Base-by-base conservation (phyloP, 2,888 invertebrate genomes). In the Cecidostiba fungosa region DNA sequence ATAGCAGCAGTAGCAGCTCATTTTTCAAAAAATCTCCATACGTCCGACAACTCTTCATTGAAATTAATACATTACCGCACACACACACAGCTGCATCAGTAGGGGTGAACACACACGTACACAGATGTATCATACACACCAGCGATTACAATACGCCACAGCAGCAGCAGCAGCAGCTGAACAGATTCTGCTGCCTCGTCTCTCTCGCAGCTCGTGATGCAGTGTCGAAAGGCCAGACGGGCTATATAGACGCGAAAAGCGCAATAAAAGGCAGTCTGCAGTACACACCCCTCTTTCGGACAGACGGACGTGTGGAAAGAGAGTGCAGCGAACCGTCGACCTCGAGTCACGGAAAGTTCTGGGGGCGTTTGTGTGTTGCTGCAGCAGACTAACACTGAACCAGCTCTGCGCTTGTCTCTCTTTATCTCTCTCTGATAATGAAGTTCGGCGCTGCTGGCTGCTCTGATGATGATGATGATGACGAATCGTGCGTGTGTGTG, bases 181-280 rank as follows among this genome's bases (percentile, higher is more conserved):
- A 23, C 43, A 29, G 26, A 32, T 39, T 72, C 72, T 19, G 23
- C 72, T 14, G 8, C 26, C 66, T 66, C 66, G 23, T 62, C 62
- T 62, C 23, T 59, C 62, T 23, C 62, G 23, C 12, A 23, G 26
- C 62, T 62, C 62, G n/a, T 23, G 23, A 12, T 62, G 66, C 66
- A n/a, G 66, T n/a, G 66, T 66, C 29, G 59, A 62, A 29, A 66
- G 66, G n/a, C 72, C 47, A 70, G 69, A 32, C 79, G 69, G 47
- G 5, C 47, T 36, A 54, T 39, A 14, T 29, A 36, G 4, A 36
- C 70, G 70, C 54, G 70, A 80, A 80, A 80, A 80, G 72, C 72
- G 79, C 72, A 80, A 80, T 80, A 80, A 80, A 80, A 80, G 79
- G 36, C 78, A 47, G 32, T 36, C 72, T 39, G 78, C 43, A 47